phyloP scores from a whole-genome alignment of 2,113 vertebrate species.

The Turnix velox region DNA sequence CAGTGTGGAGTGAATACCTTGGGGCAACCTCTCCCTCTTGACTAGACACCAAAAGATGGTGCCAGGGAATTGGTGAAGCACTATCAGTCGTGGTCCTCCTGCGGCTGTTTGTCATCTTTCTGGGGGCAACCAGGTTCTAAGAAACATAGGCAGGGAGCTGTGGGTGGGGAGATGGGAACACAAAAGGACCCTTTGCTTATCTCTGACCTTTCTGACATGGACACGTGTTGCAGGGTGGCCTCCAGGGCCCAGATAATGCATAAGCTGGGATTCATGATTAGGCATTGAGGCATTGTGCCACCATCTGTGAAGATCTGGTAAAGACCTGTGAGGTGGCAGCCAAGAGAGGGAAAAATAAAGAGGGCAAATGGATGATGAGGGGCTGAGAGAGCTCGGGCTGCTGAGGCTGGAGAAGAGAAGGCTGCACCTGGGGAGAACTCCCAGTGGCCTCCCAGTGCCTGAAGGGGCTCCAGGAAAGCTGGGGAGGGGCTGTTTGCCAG shows the following conservation, averaged over 20 bases:
- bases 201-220: background rate
- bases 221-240: background rate
- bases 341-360: background rate
- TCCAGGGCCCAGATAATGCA: background rate
- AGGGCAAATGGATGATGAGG: too few relatives aligned
- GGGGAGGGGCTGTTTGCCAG: too few relatives aligned
- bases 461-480: too few relatives aligned
- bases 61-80: background rate
- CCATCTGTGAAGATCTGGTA: background rate
- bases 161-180: background rate
- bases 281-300: background rate
- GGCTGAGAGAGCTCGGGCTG: too few relatives aligned
- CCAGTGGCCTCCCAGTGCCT: too few relatives aligned
- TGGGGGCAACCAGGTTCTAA: slow-evolving; percentile 3
- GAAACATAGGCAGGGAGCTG: slow-evolving; percentile 16
- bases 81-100: background rate
- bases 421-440: too few relatives aligned
- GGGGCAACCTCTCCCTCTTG: background rate
- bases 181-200: slow-evolving; percentile 39
- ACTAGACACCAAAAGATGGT: background rate
- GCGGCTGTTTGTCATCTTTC: background rate
- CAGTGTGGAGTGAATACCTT: background rate
- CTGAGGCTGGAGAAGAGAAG: too few relatives aligned
- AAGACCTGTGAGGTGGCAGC: background rate
- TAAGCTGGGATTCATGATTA: slow-evolving; percentile 41